These are phyloP conservation scores for Apostichopus californicus DNA, from an alignment of 35 echinoderm and acorn worm species.

Conservation along the genomic window DNA sequence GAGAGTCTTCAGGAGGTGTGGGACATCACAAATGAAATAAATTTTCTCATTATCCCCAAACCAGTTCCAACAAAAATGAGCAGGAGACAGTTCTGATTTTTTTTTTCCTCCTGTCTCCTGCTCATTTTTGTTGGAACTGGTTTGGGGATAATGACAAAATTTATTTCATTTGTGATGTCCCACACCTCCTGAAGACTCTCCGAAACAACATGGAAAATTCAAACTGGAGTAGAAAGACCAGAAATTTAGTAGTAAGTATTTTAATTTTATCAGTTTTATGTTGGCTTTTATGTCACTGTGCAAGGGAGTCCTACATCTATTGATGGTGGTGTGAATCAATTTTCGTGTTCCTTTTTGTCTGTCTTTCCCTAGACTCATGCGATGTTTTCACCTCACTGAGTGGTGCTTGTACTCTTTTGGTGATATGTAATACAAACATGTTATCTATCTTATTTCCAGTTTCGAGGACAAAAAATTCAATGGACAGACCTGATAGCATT, in stretches of 20 bases:
- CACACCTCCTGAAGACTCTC: conserved; percentile 1
- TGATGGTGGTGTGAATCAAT: too few species aligned
- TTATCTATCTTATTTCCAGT: conserved; percentile 34
- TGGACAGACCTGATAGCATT: conserved; percentile 41
- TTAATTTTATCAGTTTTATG: too few species aligned
- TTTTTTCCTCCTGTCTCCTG: not conserved
- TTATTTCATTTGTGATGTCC: conserved; percentile 2
- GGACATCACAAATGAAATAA: too few species aligned
- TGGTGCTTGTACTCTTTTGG: too few species aligned
- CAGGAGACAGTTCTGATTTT: too few species aligned
- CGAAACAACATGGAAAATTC: conserved; percentile 35
- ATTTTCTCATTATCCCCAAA: too few species aligned
- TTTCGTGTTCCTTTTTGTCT: not conserved
- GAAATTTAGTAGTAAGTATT: conserved; percentile 44
- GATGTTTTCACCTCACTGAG: not conserved
- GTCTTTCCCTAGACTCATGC: not conserved
- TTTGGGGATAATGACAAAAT: not conserved
- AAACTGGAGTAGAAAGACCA: conserved; percentile 1
- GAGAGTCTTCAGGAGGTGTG: too few species aligned
- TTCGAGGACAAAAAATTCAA: conserved; percentile 15
- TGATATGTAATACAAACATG: not conserved
- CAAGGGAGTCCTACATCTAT: too few species aligned
- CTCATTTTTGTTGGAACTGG: not conserved
- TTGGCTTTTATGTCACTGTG: too few species aligned
- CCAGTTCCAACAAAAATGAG: too few species aligned